Conservation (phyloP, 2,888 invertebrate species). For the Pandemis heparana region DNA sequence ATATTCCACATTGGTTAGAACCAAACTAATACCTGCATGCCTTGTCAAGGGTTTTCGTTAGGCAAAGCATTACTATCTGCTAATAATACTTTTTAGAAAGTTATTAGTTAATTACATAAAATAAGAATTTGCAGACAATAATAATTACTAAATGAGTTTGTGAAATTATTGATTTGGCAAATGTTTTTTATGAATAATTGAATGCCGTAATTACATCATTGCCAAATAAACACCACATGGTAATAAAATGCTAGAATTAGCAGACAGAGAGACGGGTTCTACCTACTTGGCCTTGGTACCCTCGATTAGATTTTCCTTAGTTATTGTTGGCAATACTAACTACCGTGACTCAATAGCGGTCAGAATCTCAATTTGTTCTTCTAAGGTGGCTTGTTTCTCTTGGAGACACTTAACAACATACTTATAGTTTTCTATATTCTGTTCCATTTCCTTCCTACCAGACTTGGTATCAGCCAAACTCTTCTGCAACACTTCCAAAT, state of each 20-base stretch:
- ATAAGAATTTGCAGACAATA: no score
- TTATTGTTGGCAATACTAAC: constrained; percentile 6
- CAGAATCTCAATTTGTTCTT: constrained; percentile 79
- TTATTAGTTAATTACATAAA: no score
- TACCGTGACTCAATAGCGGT: constrained; percentile 76
- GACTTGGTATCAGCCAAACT: constrained; percentile 61
- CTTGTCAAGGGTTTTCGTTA: background rate
- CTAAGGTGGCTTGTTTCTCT: constrained; percentile 77
- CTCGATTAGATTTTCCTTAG: no score
- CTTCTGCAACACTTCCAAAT: constrained; percentile 67
- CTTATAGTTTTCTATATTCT: constrained; percentile 69
- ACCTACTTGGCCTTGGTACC: no score
- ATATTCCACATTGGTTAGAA: background rate
- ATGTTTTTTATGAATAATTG: no score
- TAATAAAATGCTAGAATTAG: background rate
- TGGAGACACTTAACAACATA: constrained; percentile 78
- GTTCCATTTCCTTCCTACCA: constrained; percentile 66
- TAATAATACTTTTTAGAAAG: no score
- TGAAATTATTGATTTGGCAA: no score
- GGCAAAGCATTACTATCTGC: no score
- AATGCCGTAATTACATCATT: no score
- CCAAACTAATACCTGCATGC: background rate
- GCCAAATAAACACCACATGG: background rate
- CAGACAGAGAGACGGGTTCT: background rate
- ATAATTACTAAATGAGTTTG: no score